Evolutionary conservation across 1,140 invertebrate genomes (phyloP).

Genomic region (Protaetia brevitarsis): DNA sequence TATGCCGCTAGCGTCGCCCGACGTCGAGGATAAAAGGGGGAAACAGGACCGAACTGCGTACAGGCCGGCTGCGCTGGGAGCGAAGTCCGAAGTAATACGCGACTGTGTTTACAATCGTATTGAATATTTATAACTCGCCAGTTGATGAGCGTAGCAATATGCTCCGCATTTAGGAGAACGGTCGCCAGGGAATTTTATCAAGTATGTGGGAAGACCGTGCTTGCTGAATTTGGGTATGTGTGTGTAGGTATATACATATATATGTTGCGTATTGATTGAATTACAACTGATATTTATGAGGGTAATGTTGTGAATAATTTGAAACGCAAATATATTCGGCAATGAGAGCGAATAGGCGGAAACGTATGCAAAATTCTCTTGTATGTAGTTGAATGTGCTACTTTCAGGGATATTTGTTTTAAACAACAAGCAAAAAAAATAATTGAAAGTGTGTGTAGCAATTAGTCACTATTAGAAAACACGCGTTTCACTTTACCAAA

Average conservation of each 20-base stretch:
- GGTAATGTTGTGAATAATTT: constrained; percentile 48
- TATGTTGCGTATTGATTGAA: constrained; percentile 43
- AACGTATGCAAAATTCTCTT: too few species aligned
- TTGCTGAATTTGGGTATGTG: too few species aligned
- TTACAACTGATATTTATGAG: constrained; percentile 49
- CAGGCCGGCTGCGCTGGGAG: neutral
- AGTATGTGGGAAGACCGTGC: constrained; percentile 6
- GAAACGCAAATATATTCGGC: constrained; percentile 44
- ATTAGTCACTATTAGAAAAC: too few species aligned
- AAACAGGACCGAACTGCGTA: constrained; percentile 20
- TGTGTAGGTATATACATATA: too few species aligned
- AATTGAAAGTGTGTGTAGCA: too few species aligned
- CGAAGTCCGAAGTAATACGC: constrained; percentile 24
- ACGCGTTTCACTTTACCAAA: too few species aligned
- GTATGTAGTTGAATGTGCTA: too few species aligned
- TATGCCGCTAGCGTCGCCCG: neutral
- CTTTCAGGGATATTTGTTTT: too few species aligned
- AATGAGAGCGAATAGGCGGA: constrained; percentile 26
- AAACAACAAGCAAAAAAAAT: too few species aligned
- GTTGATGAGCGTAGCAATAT: constrained; percentile 50
- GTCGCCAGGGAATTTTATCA: constrained; percentile 33
- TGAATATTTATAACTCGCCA: constrained; percentile 49
- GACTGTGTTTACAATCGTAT: constrained; percentile 47
- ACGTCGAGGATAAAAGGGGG: constrained; percentile 25
- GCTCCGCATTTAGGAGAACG: constrained; percentile 41